Evolutionary conservation across 2,888 invertebrate genomes (phyloP).

Genomic region (Anodontia alba): DNA sequence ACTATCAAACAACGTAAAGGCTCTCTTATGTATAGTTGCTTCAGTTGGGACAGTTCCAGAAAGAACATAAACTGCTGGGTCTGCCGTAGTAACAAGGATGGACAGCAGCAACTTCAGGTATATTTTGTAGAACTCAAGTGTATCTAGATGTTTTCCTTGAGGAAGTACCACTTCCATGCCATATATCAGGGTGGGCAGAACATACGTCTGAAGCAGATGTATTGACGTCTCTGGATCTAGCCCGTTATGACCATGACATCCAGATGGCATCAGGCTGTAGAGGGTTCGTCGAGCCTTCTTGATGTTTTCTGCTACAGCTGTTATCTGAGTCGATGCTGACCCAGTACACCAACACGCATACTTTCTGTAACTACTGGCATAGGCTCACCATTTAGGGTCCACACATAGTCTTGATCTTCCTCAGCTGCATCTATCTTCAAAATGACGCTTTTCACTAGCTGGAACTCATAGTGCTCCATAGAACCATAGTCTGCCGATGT

Average conservation of each 20-base stretch:
- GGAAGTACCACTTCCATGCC: neutral
- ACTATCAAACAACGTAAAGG: neutral
- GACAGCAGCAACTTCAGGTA: neutral
- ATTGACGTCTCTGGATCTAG: neutral
- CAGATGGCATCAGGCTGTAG: neutral
- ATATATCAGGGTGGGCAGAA: neutral
- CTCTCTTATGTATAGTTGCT: neutral
- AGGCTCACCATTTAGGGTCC: neutral
- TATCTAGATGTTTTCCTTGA: neutral
- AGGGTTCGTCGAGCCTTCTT: neutral
- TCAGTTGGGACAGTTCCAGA: neutral
- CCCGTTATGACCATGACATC: neutral
- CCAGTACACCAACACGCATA: neutral
- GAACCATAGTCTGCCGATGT: neutral
- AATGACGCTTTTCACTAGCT: neutral
- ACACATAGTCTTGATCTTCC: too few relatives aligned
- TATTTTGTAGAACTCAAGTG: neutral
- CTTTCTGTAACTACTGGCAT: neutral
- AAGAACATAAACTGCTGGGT: neutral
- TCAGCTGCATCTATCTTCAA: neutral
- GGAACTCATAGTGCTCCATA: neutral
- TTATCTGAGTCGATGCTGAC: neutral
- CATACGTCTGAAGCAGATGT: neutral
- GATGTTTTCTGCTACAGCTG: neutral
- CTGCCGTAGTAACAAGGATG: neutral